Percentiles rank a stretch among this genome's conserved stretches.
Conservation (phyloP, 2,113 vertebrate species). For the Sinocyclocheilus rhinocerous region DNA sequence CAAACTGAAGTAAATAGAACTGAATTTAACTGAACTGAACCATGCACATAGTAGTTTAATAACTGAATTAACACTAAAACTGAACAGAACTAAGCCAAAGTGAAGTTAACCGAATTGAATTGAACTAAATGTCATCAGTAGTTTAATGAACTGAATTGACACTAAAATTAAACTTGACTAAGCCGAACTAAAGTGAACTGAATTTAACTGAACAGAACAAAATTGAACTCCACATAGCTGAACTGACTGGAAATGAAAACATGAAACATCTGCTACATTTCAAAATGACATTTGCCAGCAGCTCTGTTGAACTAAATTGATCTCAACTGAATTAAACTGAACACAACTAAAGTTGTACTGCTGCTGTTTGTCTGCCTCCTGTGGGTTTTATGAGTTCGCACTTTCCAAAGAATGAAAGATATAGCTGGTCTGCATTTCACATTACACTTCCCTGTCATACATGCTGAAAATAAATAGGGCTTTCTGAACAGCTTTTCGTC, state of each 20-base stretch:
- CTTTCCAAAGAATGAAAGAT: not conserved
- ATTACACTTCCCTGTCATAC: constrained; percentile 35
- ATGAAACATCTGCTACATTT: not conserved
- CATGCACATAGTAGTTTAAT: too few relatives aligned
- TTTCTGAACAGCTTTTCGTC: constrained; percentile 18
- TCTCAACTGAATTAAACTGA: not conserved
- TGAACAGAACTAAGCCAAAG: too few relatives aligned
- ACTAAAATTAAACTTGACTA: too few relatives aligned
- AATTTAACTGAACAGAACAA: not conserved
- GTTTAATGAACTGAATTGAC: too few relatives aligned
- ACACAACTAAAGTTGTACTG: not conserved
- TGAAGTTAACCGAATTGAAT: too few relatives aligned
- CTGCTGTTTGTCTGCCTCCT: not conserved
- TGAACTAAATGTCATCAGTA: not conserved
- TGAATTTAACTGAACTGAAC: too few relatives aligned
- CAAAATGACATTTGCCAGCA: not conserved
- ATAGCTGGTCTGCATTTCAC: constrained; percentile 41
- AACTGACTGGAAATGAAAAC: not conserved
- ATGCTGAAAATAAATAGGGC: constrained; percentile 26
- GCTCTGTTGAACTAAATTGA: not conserved
- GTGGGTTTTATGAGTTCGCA: constrained; percentile 30
- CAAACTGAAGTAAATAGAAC: too few relatives aligned
- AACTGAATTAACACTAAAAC: too few relatives aligned
- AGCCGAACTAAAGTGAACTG: too few relatives aligned
- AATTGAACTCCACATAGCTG: not conserved